Evolutionary conservation across 2,113 vertebrate genomes (phyloP).

Genomic region (Miniopterus natalensis): DNA sequence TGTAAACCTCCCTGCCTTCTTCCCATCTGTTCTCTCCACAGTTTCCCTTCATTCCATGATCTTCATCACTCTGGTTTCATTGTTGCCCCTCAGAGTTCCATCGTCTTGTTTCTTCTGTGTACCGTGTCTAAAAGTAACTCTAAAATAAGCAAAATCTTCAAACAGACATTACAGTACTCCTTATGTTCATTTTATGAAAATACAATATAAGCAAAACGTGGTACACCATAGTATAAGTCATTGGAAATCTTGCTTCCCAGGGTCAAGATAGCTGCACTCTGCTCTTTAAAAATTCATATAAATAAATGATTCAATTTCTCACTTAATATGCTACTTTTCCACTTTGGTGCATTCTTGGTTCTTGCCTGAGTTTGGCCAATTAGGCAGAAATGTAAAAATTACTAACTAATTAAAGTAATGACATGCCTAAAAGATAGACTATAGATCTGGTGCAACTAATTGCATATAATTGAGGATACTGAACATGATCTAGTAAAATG

Average conservation of each 20-base stretch:
- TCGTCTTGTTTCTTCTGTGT: constrained; percentile 39
- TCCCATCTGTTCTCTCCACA: constrained; percentile 64
- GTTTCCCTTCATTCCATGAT: not conserved
- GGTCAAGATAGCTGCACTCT: constrained; percentile 70
- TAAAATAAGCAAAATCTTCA: constrained; percentile 9
- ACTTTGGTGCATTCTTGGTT: constrained; percentile 36
- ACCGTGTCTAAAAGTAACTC: not conserved
- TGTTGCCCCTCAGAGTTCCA: not conserved
- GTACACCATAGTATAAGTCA: not conserved
- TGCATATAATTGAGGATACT: constrained; percentile 78
- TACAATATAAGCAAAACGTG: not conserved
- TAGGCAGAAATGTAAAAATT: constrained; percentile 82
- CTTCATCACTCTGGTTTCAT: not conserved
- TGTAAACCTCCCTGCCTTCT: constrained; percentile 58
- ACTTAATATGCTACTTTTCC: constrained; percentile 68
- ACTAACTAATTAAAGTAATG: constrained; percentile 82
- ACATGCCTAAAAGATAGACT: constrained; percentile 63
- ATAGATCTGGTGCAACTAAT: constrained; percentile 75
- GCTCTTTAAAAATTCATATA: constrained; percentile 57
- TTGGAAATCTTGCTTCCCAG: constrained; percentile 72
- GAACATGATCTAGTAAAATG: constrained; percentile 79
- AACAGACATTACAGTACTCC: not conserved
- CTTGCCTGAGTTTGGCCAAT: constrained; percentile 64
- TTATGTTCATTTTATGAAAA: not conserved
- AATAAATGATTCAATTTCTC: constrained; percentile 62